phyloP scores from a whole-genome alignment of 2,797 vertebrate species.

The Diplodus sargus region DNA sequence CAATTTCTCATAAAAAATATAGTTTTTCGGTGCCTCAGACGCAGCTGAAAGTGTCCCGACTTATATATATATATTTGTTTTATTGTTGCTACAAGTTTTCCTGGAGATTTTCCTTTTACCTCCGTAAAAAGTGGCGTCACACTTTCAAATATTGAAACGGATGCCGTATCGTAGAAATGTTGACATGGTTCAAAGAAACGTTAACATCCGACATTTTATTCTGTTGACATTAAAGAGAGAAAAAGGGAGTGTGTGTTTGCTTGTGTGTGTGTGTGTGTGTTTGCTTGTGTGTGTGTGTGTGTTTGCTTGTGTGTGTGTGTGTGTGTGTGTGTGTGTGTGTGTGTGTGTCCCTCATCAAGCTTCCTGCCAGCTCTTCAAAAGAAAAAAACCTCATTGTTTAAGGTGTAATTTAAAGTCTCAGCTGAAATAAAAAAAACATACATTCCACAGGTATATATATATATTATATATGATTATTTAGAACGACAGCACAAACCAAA shows the following conservation, averaged over 20 bases:
- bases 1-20: too few species aligned
- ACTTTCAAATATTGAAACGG: too few species aligned
- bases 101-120: too few species aligned
- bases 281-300: constrained; percentile 13
- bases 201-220: too few species aligned
- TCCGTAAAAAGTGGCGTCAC: too few species aligned
- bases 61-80: too few species aligned
- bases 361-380: constrained; percentile 53
- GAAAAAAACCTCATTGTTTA: constrained; percentile 50
- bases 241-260: constrained; percentile 10
- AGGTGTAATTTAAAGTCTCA: constrained; percentile 57
- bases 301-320: constrained; percentile 18
- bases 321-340: too few species aligned
- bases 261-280: constrained; percentile 11
- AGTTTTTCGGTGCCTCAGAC: too few species aligned
- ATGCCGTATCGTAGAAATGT: too few species aligned
- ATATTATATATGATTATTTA: constrained; percentile 80
- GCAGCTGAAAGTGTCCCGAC: too few species aligned
- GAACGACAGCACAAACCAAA: constrained; percentile 85
- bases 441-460: constrained; percentile 75
- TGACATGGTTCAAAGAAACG: too few species aligned
- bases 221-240: constrained; percentile 1
- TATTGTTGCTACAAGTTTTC: too few species aligned
- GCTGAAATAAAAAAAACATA: constrained; percentile 43
- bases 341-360: constrained; percentile 31